phyloP scores from a whole-genome alignment of 2,797 vertebrate species.

The Chrosomus eos region DNA sequence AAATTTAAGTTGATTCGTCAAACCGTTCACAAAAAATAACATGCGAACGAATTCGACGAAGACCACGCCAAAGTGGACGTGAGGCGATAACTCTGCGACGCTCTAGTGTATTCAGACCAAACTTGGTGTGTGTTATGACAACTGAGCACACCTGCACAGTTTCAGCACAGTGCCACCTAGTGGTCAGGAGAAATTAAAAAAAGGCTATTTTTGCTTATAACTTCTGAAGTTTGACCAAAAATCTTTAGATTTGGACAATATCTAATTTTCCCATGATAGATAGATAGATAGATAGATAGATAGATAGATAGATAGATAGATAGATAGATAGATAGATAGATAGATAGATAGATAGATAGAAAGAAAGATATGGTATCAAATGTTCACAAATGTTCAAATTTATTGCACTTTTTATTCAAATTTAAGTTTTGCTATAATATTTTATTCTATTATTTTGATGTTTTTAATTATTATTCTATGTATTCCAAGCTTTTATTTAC shows the following conservation, averaged over 20 bases:
- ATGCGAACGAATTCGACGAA: background rate
- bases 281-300: too few species aligned
- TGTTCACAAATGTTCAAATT: too few species aligned
- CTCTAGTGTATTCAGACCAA: background rate
- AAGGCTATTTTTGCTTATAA: background rate
- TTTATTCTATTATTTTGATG: too few species aligned
- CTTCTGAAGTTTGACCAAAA: too few species aligned
- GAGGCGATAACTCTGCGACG: background rate
- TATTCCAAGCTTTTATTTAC: too few species aligned
- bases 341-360: too few species aligned
- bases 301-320: rapidly evolving
- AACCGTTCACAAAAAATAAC: background rate
- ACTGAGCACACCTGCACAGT: background rate
- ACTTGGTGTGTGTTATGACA: background rate
- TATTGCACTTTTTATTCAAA: too few species aligned
- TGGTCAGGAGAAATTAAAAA: background rate
- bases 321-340: too few species aligned
- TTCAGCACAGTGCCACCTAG: background rate
- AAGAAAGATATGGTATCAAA: rapidly evolving
- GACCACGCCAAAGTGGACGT: rapidly evolving
- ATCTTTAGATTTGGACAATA: too few species aligned
- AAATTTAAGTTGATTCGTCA: background rate
- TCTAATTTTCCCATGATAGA: too few species aligned
- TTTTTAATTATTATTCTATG: too few species aligned
- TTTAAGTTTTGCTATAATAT: too few species aligned